These are phyloP conservation scores for Drepana arcuata DNA, from an alignment of 1,140 invertebrate genomes.

Conservation along the genomic window DNA sequence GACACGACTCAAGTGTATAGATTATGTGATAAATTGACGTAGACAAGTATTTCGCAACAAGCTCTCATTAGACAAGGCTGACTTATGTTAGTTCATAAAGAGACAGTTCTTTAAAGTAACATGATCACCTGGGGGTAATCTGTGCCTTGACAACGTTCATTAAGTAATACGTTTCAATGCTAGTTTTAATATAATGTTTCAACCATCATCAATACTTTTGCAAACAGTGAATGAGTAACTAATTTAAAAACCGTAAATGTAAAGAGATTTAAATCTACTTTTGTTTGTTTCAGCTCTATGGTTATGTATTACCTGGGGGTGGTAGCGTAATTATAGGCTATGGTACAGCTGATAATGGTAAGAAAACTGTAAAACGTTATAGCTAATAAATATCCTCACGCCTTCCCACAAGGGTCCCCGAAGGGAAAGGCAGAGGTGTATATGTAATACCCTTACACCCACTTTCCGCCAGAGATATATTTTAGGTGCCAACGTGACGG, in stretches of 20 bases:
- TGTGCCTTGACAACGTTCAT: slow-evolving; percentile 11
- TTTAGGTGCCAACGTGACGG: too few species aligned
- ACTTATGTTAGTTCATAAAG: slow-evolving; percentile 4
- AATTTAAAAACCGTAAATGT: too few species aligned
- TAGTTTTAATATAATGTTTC: too few species aligned
- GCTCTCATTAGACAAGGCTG: slow-evolving; percentile 17
- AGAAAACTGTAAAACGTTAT: too few species aligned
- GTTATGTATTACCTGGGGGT: slow-evolving; percentile 69
- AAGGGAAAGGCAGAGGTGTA: too few species aligned
- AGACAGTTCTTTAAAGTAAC: slow-evolving; percentile 13
- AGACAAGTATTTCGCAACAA: slow-evolving; percentile 27
- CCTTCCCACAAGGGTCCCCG: too few species aligned
- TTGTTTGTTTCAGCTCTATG: slow-evolving; percentile 61
- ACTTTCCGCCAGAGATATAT: too few species aligned
- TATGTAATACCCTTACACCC: too few species aligned
- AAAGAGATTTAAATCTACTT: too few species aligned
- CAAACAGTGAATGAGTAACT: too few species aligned
- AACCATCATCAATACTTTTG: too few species aligned
- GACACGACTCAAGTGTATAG: slow-evolving; percentile 16
- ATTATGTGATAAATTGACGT: slow-evolving; percentile 23
- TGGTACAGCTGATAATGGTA: slow-evolving; percentile 77
- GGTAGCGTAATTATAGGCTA: slow-evolving; percentile 79
- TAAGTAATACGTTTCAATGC: slow-evolving; percentile 5
- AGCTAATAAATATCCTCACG: too few species aligned
- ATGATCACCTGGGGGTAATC: slow-evolving; percentile 15